These are phyloP conservation scores for Ennomos erosarius DNA, from an alignment of 2,888 invertebrate genomes.

Conservation along the genomic window DNA sequence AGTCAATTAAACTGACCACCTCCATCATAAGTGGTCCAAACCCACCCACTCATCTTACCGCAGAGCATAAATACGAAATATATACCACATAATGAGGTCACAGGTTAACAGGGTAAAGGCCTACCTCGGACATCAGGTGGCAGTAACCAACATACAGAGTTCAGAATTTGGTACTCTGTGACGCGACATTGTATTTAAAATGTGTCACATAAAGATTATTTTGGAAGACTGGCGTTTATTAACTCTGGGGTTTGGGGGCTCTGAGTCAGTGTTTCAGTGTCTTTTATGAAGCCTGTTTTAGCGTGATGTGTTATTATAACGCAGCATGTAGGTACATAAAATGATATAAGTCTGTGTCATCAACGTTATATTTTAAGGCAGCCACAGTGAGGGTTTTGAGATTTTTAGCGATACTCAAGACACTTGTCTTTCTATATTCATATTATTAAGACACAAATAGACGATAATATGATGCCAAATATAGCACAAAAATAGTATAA, in stretches of 20 bases:
- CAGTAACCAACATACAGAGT: conserved; percentile 21
- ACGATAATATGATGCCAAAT: too few relatives aligned
- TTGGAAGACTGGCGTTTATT: conserved; percentile 2
- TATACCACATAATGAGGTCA: conserved; percentile 57
- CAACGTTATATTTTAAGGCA: too few relatives aligned
- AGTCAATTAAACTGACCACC: conserved; percentile 19
- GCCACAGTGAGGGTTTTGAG: too few relatives aligned
- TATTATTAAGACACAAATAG: too few relatives aligned
- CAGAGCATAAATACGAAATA: conserved; percentile 47
- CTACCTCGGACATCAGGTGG: conserved; percentile 40
- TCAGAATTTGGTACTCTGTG: conserved; percentile 17
- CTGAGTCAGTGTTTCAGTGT: conserved; percentile 7
- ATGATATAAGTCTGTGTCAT: too few relatives aligned
- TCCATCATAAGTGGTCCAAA: conserved; percentile 17
- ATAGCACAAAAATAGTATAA: too few relatives aligned
- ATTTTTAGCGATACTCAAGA: too few relatives aligned
- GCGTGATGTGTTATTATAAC: not conserved
- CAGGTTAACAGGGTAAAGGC: conserved; percentile 59
- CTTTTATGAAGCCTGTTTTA: not conserved
- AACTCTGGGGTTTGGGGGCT: not conserved
- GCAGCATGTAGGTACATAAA: not conserved
- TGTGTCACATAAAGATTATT: conserved; percentile 15
- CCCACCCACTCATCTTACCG: conserved; percentile 45
- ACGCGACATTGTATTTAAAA: conserved; percentile 14
- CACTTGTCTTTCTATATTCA: too few relatives aligned